Base-by-base conservation (phyloP, 2,888 invertebrate species). In the Encarsia formosa region DNA sequence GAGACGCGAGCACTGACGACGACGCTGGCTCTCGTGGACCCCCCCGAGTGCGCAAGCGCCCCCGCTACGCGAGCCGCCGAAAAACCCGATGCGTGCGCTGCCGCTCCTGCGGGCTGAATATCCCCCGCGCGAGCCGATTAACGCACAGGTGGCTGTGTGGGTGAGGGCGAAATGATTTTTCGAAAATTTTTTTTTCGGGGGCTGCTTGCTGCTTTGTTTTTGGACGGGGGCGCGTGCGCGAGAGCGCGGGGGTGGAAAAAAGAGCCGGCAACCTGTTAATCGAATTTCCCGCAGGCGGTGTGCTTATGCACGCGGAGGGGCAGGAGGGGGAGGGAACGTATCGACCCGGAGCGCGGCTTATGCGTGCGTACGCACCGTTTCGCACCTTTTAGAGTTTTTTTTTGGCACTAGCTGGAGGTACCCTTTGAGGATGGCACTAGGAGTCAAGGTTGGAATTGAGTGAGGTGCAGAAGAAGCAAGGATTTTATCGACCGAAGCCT, bases 221-320 rank as follows among this genome's bases (percentile, higher is more conserved):
- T n/a, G n/a, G n/a, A n/a, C n/a, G n/a, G n/a, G n/a, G n/a, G n/a
- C n/a, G n/a, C n/a, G n/a, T n/a, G n/a, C n/a, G n/a, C n/a, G n/a
- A n/a, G n/a, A n/a, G n/a, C n/a, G n/a, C n/a, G n/a, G n/a, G n/a
- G n/a, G n/a, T n/a, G n/a, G n/a, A n/a, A n/a, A n/a, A 11, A 26
- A 19, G 23, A 23, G 39, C 11, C 46, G 16, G 49, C 52, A 52
- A 56, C 56, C 56, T 56, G 56, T 53, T 56, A 56, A 56, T 56
- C 50, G 52, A 56, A 49, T 52, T 52, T 47, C 44, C 48, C 38
- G 46, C 31, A 35, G 41, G 35, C 49, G 49, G 35, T 20, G 24
- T 47, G 47, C 52, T 47, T 48, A 32, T 39, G 5, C 16, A 8
- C n/a, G n/a, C n/a, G n/a, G n/a, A n/a, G n/a, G n/a, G n/a, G n/a